Evolutionary conservation across 2,797 vertebrate genomes (phyloP), one percentile per base, ranked within the genome.

Genomic region (Acestrorhynchus altus): DNA sequence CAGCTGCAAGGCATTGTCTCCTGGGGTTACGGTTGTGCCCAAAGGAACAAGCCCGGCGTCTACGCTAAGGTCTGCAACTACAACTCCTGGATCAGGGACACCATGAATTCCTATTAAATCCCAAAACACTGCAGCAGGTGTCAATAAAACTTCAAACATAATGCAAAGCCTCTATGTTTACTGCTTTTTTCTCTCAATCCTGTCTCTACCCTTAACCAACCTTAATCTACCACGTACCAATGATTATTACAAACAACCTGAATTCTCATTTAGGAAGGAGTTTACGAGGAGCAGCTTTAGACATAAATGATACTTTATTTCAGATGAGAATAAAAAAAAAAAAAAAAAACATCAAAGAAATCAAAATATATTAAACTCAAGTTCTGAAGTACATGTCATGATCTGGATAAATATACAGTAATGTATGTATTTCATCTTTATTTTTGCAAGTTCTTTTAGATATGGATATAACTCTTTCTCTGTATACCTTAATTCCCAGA

Each of bases 11-110:
- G 80, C 24, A 54, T 78, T 26, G 76, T 78, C 16, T 78, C 71
- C 35, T 81, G 80, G 75, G 80, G 75, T 26, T 78, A 74, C 8
- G 70, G 71, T 56, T 78, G 75, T 46, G 80, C 80, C 7, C 10
- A 69, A 57, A 16, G 10, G 69, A 54, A 67, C 59, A 40, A 75
- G 20, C 80, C 80, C 13, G 70, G 76, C 7, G 80, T 80, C 64
- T 74, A 74, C 11, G 16, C 78, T 44, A 74, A 44, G 64, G 78
- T 74, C 13, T 67, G 64, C 64, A 67, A 67, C 44, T 67, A 67
- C 44, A 67, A 49, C 24, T 9, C 8, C 13, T 66, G 64, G 65
- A 67, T 67, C 46, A 67, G 22, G 12, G 64, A 66, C 4, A 67
- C 24, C 46, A 67, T 67, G 65, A 67, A 31, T 31, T 47, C 22